Percentiles rank a stretch among this genome's conserved stretches.
phyloP scores from a whole-genome alignment of 2,888 invertebrate species.

The Mellilla xanthometata region DNA sequence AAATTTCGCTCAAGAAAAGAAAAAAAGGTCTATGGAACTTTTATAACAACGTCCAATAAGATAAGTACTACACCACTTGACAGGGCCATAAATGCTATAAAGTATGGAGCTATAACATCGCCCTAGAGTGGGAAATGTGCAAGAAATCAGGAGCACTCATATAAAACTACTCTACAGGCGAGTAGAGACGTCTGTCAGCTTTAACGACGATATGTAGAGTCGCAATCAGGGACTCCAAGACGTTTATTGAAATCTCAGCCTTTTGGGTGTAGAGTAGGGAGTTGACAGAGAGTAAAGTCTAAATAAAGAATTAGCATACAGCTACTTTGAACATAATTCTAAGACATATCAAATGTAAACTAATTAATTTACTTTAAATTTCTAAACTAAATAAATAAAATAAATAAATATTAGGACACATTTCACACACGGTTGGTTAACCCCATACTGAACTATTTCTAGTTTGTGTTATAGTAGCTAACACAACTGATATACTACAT shows the following conservation, averaged over 20 bases:
- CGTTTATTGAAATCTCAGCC: slow-evolving; percentile 77
- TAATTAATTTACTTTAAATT: too few relatives aligned
- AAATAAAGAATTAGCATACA: too few relatives aligned
- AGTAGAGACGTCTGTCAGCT: slow-evolving; percentile 47
- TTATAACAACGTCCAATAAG: neutral
- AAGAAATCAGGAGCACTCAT: slow-evolving; percentile 21
- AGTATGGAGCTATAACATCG: slow-evolving; percentile 11
- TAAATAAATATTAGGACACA: too few relatives aligned
- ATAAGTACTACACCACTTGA: slow-evolving; percentile 6
- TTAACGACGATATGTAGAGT: slow-evolving; percentile 58
- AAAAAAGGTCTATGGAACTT: too few relatives aligned
- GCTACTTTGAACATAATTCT: too few relatives aligned
- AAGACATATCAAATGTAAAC: too few relatives aligned
- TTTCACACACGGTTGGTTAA: too few relatives aligned
- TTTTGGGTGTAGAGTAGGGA: slow-evolving; percentile 46
- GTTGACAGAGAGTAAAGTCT: slow-evolving; percentile 29
- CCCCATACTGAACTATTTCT: too few relatives aligned
- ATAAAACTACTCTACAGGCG: slow-evolving; percentile 25
- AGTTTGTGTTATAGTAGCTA: too few relatives aligned
- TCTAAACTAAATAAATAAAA: too few relatives aligned
- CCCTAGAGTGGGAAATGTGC: slow-evolving; percentile 14
- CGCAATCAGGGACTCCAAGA: slow-evolving; percentile 66
- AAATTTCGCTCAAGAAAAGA: too few relatives aligned
- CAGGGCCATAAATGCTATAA: slow-evolving; percentile 13
- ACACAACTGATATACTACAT: too few relatives aligned